Percentiles rank a stretch among this genome's conserved stretches.
phyloP scores from a whole-genome alignment of 2,888 invertebrate genomes.

The Agriopis leucophaearia region DNA sequence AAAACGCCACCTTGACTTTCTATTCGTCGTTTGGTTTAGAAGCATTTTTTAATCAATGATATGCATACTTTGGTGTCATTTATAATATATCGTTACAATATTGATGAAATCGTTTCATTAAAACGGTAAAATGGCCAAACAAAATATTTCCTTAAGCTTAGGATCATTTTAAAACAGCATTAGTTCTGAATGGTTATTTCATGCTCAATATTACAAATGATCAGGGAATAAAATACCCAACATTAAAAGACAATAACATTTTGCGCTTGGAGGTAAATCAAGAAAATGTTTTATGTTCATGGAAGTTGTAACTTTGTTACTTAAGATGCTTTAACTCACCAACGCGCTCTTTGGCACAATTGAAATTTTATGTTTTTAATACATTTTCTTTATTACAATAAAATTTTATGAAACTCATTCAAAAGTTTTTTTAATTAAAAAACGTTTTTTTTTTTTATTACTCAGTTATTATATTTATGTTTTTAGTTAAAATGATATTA shows the following conservation, averaged over 20 bases:
- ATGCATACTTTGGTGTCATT: neutral
- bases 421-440: no score
- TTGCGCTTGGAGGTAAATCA: conserved; percentile 17
- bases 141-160: neutral
- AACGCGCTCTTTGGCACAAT: no score
- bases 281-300: conserved; percentile 18
- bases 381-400: no score
- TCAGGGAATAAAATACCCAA: neutral
- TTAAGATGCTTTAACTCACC: no score
- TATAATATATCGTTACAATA: neutral
- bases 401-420: no score
- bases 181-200: conserved; percentile 7
- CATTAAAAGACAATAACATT: conserved; percentile 20
- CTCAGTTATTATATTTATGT: no score
- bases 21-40: no score
- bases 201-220: neutral
- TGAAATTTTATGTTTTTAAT: no score
- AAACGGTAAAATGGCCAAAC: neutral
- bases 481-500: no score
- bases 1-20: no score
- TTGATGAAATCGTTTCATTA: neutral
- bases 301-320: conserved; percentile 8
- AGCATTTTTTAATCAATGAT: no score
- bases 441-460: no score
- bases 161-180: neutral